These are phyloP conservation scores for Drosophila lacertosa DNA, from an alignment of 1,140 invertebrate genomes.

Conservation along the genomic window DNA sequence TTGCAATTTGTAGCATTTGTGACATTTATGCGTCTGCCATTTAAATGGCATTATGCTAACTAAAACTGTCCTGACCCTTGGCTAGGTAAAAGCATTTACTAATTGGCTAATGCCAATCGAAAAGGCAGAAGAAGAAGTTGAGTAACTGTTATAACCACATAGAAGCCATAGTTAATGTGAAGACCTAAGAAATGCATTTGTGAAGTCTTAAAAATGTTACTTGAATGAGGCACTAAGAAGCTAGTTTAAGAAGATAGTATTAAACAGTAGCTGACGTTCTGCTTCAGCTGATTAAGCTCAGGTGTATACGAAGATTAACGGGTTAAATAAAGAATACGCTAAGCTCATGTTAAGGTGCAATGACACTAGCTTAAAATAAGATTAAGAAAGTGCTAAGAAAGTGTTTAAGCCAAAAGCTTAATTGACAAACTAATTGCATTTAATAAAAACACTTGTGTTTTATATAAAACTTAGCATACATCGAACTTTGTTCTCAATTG, in stretches of 20 bases:
- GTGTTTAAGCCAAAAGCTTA: too few species aligned
- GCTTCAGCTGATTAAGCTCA: too few species aligned
- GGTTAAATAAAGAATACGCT: too few species aligned
- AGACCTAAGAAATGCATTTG: constrained; percentile 3
- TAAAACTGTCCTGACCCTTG: constrained; percentile 15
- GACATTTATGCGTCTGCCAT: constrained; percentile 80
- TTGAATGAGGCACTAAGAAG: neutral
- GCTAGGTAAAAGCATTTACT: constrained; percentile 12
- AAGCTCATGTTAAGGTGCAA: constrained; percentile 12
- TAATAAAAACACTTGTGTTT: too few species aligned
- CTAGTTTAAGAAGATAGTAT: constrained; percentile 1
- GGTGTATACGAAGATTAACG: neutral
- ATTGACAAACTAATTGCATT: too few species aligned
- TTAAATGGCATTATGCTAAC: constrained; percentile 75
- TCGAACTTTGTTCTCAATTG: too few species aligned
- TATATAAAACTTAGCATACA: too few species aligned
- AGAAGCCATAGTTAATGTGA: constrained; percentile 27
- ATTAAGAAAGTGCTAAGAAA: too few species aligned
- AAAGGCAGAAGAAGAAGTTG: neutral
- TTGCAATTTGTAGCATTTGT: constrained; percentile 80
- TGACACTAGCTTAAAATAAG: constrained; percentile 15
- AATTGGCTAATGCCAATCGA: constrained; percentile 29
- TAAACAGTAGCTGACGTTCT: neutral
- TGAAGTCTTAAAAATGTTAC: constrained; percentile 40
- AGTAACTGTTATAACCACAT: neutral